Evolutionary conservation across 2,888 invertebrate species (phyloP).

Genomic region (Ichneumon xanthorius): DNA sequence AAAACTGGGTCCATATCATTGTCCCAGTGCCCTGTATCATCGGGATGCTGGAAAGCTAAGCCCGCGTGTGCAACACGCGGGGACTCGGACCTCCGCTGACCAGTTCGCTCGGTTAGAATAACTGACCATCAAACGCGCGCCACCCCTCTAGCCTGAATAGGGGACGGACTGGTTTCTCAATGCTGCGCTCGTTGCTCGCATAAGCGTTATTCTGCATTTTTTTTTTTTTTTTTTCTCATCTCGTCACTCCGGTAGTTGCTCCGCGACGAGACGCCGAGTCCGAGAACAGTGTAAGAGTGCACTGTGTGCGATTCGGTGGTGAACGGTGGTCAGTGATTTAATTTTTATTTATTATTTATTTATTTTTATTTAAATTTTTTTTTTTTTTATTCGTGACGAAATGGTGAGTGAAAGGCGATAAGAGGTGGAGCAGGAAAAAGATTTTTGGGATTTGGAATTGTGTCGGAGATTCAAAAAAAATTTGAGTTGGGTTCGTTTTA

Average conservation of each 20-base stretch:
- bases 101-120: constrained; percentile 76
- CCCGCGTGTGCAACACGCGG: constrained; percentile 24
- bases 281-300: constrained; percentile 74
- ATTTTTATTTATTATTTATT: no score
- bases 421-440: neutral
- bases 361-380: constrained; percentile 13
- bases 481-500: neutral
- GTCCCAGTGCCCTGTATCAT: constrained; percentile 71
- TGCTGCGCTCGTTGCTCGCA: constrained; percentile 28
- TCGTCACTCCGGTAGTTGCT: constrained; percentile 53
- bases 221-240: constrained; percentile 23
- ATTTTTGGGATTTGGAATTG: neutral
- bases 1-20: constrained; percentile 80
- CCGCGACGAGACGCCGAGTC: constrained; percentile 55
- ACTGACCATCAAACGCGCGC: constrained; percentile 55
- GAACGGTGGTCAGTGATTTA: constrained; percentile 53
- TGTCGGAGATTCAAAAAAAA: neutral
- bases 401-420: constrained; percentile 12
- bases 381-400: neutral
- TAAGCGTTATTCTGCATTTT: constrained; percentile 12
- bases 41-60: constrained; percentile 80
- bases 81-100: constrained; percentile 70
- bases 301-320: constrained; percentile 63
- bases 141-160: constrained; percentile 69
- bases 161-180: constrained; percentile 78